These are phyloP conservation scores for Xiphophorus hellerii DNA, from an alignment of 2,113 vertebrate species.

Conservation along the genomic window DNA sequence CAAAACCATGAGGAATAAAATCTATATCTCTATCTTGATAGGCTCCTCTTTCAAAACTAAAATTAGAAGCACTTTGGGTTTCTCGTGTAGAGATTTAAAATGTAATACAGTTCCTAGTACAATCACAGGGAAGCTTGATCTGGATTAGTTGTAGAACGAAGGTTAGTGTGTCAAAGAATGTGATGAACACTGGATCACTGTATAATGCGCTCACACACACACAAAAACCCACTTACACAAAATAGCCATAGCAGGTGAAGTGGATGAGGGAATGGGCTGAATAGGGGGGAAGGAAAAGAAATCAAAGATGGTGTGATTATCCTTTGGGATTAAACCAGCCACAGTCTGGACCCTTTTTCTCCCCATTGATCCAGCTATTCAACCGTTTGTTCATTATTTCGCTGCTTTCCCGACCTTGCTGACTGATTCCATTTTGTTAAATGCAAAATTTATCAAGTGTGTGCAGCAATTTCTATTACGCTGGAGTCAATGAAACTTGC, in stretches of 20 bases:
- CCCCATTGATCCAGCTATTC: slow-evolving; percentile 13
- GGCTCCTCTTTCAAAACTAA: not conserved
- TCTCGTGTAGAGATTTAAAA: not conserved
- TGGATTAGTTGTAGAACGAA: slow-evolving; percentile 45
- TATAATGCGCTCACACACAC: slow-evolving; percentile 18
- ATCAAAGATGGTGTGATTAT: slow-evolving; percentile 20
- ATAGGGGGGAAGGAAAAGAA: not conserved
- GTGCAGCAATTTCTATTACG: slow-evolving; percentile 28
- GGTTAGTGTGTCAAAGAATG: slow-evolving; percentile 61
- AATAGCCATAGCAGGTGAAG: slow-evolving; percentile 45
- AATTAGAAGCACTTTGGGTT: not conserved
- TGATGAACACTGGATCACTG: slow-evolving; percentile 62
- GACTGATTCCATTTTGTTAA: slow-evolving; percentile 6
- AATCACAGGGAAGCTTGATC: slow-evolving; percentile 35
- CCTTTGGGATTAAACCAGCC: slow-evolving; percentile 41
- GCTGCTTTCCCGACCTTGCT: slow-evolving; percentile 19
- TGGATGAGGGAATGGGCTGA: slow-evolving; percentile 14
- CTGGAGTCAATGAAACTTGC: slow-evolving; percentile 31
- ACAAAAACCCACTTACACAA: slow-evolving; percentile 5
- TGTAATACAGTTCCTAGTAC: slow-evolving; percentile 1
- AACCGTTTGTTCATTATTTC: slow-evolving; percentile 10
- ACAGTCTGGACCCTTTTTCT: slow-evolving; percentile 12
- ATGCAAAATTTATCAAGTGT: slow-evolving; percentile 42
- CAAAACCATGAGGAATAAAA: not conserved
- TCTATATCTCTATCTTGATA: not conserved